Percentiles rank a stretch among this genome's conserved stretches.
Evolutionary conservation across 2,113 vertebrate genomes (phyloP).

Genomic region (Ageneiosus marmoratus): DNA sequence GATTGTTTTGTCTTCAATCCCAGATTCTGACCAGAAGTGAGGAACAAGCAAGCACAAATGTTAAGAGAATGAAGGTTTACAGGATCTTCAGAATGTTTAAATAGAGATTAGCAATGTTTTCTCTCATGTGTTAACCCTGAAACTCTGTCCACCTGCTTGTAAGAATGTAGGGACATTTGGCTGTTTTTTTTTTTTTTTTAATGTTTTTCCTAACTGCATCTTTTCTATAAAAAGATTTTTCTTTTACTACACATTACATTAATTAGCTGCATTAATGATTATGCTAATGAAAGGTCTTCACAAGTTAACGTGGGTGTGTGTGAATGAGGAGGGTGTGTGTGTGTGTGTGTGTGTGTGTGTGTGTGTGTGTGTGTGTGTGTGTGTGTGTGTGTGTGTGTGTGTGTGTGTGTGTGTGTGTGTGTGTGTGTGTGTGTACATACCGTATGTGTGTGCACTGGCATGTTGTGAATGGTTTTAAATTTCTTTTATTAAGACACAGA

Average conservation of each 20-base stretch:
- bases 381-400: background rate
- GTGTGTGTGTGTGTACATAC: background rate
- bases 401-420: background rate
- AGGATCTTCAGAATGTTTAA: background rate
- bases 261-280: background rate
- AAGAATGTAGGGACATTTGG: background rate
- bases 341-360: too few species aligned
- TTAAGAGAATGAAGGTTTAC: background rate
- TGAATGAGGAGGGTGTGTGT: too few species aligned
- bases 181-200: too few species aligned
- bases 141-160: background rate
- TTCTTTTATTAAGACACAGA: background rate
- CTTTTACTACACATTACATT: background rate
- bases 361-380: background rate
- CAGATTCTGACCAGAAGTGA: background rate
- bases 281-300: background rate
- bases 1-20: constrained; percentile 7
- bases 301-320: background rate
- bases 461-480: background rate
- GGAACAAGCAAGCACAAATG: constrained; percentile 2
- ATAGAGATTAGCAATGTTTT: background rate
- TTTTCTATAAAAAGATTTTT: background rate
- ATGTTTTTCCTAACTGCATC: too few species aligned
- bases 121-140: background rate
- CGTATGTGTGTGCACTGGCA: too few species aligned